phyloP scores from a whole-genome alignment of 2,888 invertebrate genomes.

The Drosophila paranaensis region DNA sequence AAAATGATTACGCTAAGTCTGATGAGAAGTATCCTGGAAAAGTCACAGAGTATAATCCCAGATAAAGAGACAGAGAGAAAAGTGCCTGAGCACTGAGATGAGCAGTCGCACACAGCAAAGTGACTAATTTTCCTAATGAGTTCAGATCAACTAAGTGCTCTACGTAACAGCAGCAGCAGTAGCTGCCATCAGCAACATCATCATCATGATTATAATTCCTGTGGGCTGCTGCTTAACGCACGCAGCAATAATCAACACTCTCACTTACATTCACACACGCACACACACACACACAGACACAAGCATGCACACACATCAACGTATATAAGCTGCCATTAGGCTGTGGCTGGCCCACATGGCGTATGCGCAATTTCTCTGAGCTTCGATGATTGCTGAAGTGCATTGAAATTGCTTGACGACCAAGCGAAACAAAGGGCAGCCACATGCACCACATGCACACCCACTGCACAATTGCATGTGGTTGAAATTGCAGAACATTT shows the following conservation, averaged over 20 bases:
- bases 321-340: slow-evolving; percentile 54
- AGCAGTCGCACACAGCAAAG: slow-evolving; percentile 1
- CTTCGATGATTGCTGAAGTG: slow-evolving; percentile 52
- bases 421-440: slow-evolving; percentile 3
- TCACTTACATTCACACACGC: slow-evolving; percentile 18
- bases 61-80: neutral
- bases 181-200: slow-evolving; percentile 11
- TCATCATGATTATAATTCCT: slow-evolving; percentile 26
- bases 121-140: slow-evolving; percentile 12
- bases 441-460: slow-evolving; percentile 4
- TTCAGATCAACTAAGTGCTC: neutral
- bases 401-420: slow-evolving; percentile 43
- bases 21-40: neutral
- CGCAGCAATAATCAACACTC: slow-evolving; percentile 47
- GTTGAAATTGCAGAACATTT: slow-evolving; percentile 8
- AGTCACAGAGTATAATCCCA: neutral
- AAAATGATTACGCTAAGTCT: neutral
- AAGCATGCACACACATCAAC: slow-evolving; percentile 5
- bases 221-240: slow-evolving; percentile 38
- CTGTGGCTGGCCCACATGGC: slow-evolving; percentile 26
- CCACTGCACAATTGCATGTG: slow-evolving; percentile 2
- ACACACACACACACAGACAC: neutral
- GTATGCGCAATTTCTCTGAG: slow-evolving; percentile 44
- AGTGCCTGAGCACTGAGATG: neutral
- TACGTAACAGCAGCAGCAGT: neutral